Conservation (phyloP, 2,797 vertebrate genomes). For the Mormyrops boulengeri region DNA sequence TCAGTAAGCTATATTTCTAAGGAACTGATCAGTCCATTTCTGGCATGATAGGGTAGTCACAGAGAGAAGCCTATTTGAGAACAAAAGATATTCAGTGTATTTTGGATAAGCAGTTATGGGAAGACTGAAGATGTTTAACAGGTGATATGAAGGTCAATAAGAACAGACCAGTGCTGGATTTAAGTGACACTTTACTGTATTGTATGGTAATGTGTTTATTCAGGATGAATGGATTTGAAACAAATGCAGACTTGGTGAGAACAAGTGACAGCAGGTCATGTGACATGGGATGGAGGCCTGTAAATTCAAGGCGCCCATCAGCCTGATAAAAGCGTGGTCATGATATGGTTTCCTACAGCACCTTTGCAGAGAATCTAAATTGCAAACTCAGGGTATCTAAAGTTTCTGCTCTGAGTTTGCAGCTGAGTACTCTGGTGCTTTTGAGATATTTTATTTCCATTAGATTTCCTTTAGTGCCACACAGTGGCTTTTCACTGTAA, state of each 20-base stretch:
- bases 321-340: not conserved
- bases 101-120: not conserved
- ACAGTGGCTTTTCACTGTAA: not conserved
- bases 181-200: not conserved
- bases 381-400: not conserved
- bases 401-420: not conserved
- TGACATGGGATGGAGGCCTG: no score
- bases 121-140: not conserved
- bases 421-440: not conserved
- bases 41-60: not conserved
- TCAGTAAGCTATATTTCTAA: no score
- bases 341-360: not conserved
- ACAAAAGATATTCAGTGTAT: not conserved
- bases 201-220: not conserved
- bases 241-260: not conserved
- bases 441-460: not conserved
- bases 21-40: not conserved
- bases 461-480: not conserved
- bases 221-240: not conserved
- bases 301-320: not conserved
- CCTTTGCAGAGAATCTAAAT: not conserved
- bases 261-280: not conserved
- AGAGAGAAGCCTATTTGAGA: not conserved
- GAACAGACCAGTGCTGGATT: not conserved
- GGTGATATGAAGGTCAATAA: not conserved